Evolutionary conservation across 2,797 vertebrate species (phyloP), one percentile per base, ranked within the genome.

Genomic region (Numenius phaeopus): DNA sequence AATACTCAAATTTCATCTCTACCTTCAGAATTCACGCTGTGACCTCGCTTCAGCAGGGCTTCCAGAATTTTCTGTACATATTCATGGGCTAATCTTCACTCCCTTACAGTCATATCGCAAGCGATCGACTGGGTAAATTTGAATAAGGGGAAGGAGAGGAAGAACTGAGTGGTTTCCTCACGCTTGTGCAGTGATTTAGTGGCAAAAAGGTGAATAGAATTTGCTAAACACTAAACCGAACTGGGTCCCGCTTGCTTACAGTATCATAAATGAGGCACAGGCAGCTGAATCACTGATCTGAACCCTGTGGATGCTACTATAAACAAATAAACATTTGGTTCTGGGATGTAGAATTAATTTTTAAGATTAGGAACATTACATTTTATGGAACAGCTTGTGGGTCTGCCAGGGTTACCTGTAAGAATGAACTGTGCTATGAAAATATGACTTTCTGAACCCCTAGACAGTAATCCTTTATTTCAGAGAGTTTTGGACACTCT

Each of bases 61-160:
- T 92, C 93, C 65, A 92, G 96, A 95, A 80, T 80, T 75, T 92
- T 95, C 95, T 78, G 30, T 50, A 7, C 30, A 16, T 37, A 65
- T 84, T 95, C 70, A 59, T 8, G 49, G 57, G 34, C 79, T 83
- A 79, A 69, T 83, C 69, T 95, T 80, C 59, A 24, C 49, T 86
- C n/a, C 4, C 3, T 70, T 67, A 81, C 70, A 92, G 82, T 96
- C 93, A 94, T 91, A 83, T 44, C 14, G 3, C 70, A 52, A 94
- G 87, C 4, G 49, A 76, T 86, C 22, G 3, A 39, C 50, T 40
- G 80, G 58, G 77, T 70, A 52, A 47, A 96, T 97, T 94, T 96
- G 87, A 95, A 94, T 96, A 94, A 94, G 64, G 87, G 84, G 84
- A 84, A 96, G 77, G 83, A 93, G 73, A 34, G 88, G 88, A 93